Evolutionary conservation across 2,113 vertebrate species (phyloP).

Genomic region (Pteropus alecto): DNA sequence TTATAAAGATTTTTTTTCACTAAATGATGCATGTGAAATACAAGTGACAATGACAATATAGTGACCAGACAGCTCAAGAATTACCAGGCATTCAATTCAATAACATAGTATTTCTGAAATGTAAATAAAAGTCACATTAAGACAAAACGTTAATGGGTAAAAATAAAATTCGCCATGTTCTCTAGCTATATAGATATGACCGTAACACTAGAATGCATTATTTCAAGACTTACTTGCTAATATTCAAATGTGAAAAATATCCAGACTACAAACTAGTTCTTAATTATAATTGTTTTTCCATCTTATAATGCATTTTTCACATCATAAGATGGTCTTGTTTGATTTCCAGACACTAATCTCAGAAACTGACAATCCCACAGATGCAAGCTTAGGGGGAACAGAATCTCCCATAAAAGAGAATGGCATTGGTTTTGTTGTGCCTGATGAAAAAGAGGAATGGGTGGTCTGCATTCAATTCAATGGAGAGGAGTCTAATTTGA

Average conservation of each 20-base stretch:
- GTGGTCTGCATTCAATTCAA: conserved; percentile 78
- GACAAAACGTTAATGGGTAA: neutral
- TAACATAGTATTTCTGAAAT: neutral
- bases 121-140: conserved; percentile 1
- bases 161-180: neutral
- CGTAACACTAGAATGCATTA: neutral
- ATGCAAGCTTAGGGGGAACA: conserved; percentile 75
- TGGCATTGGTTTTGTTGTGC: conserved; percentile 78
- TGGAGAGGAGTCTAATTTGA: conserved; percentile 62
- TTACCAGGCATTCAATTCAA: neutral
- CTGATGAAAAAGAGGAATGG: conserved; percentile 85
- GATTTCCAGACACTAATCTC: conserved; percentile 76
- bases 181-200: neutral
- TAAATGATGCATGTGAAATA: neutral
- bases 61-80: neutral
- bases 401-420: conserved; percentile 83
- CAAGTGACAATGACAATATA: neutral
- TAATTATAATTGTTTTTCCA: neutral
- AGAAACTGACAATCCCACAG: conserved; percentile 75
- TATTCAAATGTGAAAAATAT: neutral
- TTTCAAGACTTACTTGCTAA: neutral
- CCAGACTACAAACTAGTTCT: neutral
- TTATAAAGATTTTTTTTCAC: neutral
- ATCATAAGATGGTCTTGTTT: neutral
- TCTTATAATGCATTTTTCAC: neutral